Evolutionary conservation across 2,888 invertebrate genomes (phyloP).

Genomic region (Brenthis daphne): DNA sequence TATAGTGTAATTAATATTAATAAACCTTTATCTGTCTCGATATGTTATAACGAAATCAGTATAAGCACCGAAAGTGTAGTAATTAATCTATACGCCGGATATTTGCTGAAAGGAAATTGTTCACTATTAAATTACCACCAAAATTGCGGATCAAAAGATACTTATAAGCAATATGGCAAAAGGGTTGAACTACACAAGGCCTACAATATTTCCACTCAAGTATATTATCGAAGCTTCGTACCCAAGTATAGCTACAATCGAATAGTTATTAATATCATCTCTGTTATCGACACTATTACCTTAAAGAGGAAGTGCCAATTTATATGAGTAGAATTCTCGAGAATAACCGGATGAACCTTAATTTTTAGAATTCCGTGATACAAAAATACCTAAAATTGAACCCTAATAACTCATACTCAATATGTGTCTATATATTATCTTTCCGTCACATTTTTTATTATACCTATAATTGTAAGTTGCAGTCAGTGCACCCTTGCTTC

Average conservation of each 20-base stretch:
- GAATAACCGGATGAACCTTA: too few relatives aligned
- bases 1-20: conserved; percentile 1
- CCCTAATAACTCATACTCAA: too few relatives aligned
- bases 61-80: conserved; percentile 13
- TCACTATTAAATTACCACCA: conserved; percentile 37
- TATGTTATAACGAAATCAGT: conserved; percentile 7
- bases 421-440: too few relatives aligned
- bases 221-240: conserved; percentile 25
- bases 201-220: conserved; percentile 25
- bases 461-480: too few relatives aligned
- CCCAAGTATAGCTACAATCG: conserved; percentile 18
- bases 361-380: too few relatives aligned
- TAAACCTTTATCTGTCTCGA: conserved; percentile 3
- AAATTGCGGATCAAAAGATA: conserved; percentile 37
- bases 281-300: neutral
- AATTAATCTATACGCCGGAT: conserved; percentile 23
- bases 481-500: too few relatives aligned
- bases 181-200: conserved; percentile 17
- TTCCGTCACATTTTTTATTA: too few relatives aligned
- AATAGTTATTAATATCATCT: conserved; percentile 24
- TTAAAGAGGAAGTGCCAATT: neutral
- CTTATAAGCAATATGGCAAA: conserved; percentile 27
- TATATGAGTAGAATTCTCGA: too few relatives aligned
- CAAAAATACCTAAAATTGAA: too few relatives aligned
- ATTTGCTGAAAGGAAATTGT: conserved; percentile 28